phyloP scores from a whole-genome alignment of 2,797 vertebrate genomes.

The Tachyglossus aculeatus region DNA sequence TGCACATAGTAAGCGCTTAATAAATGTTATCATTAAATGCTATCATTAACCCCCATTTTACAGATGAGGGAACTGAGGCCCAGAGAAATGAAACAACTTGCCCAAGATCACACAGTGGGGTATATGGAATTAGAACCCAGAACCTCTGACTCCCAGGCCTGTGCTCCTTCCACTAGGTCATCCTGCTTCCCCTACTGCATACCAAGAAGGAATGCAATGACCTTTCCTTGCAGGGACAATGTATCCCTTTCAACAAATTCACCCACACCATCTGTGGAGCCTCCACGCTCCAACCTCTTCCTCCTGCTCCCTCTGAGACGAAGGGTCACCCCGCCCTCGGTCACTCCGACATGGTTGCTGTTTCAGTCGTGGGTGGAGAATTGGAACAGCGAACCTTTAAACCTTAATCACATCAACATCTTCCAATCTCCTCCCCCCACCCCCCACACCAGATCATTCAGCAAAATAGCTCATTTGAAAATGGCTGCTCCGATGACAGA shows the following conservation, averaged over 20 bases:
- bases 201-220: neutral
- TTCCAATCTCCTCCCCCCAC: slow-evolving; percentile 40
- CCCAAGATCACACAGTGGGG: neutral
- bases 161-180: neutral
- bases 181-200: neutral
- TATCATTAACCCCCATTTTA: too few relatives aligned
- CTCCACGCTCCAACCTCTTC: too few relatives aligned
- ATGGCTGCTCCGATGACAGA: slow-evolving; percentile 78
- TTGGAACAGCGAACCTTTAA: slow-evolving; percentile 56
- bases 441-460: slow-evolving; percentile 55
- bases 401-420: slow-evolving; percentile 44
- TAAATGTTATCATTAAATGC: too few relatives aligned
- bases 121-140: neutral
- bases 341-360: fast-evolving
- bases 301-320: too few relatives aligned
- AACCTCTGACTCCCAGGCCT: neutral
- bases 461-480: slow-evolving; percentile 75
- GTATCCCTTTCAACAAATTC: too few relatives aligned
- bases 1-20: too few relatives aligned
- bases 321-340: fast-evolving
- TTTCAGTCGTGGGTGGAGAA: slow-evolving; percentile 16
- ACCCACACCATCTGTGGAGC: too few relatives aligned
- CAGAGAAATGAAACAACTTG: neutral
- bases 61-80: neutral
- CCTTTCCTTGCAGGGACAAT: neutral